Evolutionary conservation across 2,888 invertebrate species (phyloP).

Genomic region (Formica aserva): DNA sequence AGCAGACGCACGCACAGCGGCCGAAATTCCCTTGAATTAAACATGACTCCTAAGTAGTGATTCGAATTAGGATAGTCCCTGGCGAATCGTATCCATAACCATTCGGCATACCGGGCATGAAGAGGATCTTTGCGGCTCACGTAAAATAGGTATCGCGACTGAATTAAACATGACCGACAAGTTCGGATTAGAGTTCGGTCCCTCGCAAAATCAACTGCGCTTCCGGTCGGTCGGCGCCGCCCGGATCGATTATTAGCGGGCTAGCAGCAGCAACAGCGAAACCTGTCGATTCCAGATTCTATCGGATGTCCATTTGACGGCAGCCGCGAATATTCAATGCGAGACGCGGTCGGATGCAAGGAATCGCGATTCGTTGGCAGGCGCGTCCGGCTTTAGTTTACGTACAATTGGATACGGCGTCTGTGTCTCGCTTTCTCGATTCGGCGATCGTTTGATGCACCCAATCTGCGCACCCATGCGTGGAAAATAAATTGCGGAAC

Average conservation of each 20-base stretch:
- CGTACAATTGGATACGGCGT: conserved; percentile 5
- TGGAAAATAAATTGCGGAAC: conserved; percentile 71
- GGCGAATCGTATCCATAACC: conserved; percentile 49
- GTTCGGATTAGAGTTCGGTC: conserved; percentile 61
- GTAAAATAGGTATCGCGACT: conserved; percentile 60
- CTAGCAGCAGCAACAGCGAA: conserved; percentile 53
- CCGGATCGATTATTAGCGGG: conserved; percentile 68
- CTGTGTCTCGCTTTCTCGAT: conserved; percentile 29
- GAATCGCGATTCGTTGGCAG: conserved; percentile 60
- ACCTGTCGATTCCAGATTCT: conserved; percentile 72
- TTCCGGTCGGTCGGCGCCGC: conserved; percentile 51
- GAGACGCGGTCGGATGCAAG: conserved; percentile 65
- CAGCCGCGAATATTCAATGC: conserved; percentile 64
- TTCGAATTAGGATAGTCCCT: conserved; percentile 60
- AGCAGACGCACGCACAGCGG: conserved; percentile 23
- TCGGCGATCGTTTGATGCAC: conserved; percentile 60
- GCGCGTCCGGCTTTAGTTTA: conserved; percentile 12
- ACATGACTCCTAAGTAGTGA: conserved; percentile 69
- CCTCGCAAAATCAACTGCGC: conserved; percentile 35
- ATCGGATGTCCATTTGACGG: conserved; percentile 66
- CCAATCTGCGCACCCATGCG: conserved; percentile 64
- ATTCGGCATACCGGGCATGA: conserved; percentile 40
- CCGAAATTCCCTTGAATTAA: conserved; percentile 65
- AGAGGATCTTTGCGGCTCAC: conserved; percentile 50
- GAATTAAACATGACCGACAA: conserved; percentile 72